These are phyloP conservation scores for Drosophila hydei DNA, from an alignment of 1,140 invertebrate genomes.

Conservation along the genomic window DNA sequence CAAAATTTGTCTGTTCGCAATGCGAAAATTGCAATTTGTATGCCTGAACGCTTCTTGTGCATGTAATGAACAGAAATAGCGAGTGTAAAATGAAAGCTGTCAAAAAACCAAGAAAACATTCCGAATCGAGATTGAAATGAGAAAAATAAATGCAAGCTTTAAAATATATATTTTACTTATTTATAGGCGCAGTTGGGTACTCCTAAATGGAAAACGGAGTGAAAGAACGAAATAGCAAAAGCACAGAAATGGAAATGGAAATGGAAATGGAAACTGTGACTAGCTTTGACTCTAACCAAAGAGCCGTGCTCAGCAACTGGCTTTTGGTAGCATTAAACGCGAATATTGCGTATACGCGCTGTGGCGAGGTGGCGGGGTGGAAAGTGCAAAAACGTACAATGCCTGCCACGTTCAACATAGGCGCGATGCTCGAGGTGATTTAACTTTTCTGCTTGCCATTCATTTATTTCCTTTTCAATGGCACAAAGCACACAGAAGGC, in stretches of 20 bases:
- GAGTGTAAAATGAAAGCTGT: no score
- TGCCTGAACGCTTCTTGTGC: no score
- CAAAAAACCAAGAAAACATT: no score
- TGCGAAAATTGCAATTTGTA: no score
- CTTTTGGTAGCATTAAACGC: conserved; percentile 40
- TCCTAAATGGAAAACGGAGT: conserved; percentile 61
- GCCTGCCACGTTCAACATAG: conserved; percentile 8
- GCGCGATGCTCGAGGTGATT: conserved; percentile 69
- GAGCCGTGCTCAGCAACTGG: conserved; percentile 47
- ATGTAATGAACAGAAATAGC: no score
- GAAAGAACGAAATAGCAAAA: conserved; percentile 36
- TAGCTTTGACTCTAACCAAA: conserved; percentile 53
- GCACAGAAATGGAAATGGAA: conserved; percentile 33
- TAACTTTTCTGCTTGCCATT: conserved; percentile 78
- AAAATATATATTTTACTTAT: conserved; percentile 32
- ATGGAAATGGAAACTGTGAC: conserved; percentile 42
- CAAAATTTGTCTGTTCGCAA: no score
- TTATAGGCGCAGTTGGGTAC: conserved; percentile 60
- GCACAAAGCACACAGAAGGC: conserved; percentile 66
- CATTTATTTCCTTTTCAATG: conserved; percentile 80
- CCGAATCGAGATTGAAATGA: neutral
- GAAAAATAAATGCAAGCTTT: neutral
- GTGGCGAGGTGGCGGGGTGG: conserved; percentile 12
- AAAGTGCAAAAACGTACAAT: conserved; percentile 22
- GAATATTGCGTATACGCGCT: conserved; percentile 71